Base-by-base conservation (phyloP, 2,113 vertebrate species). In the Notarius quadriscutis region DNA sequence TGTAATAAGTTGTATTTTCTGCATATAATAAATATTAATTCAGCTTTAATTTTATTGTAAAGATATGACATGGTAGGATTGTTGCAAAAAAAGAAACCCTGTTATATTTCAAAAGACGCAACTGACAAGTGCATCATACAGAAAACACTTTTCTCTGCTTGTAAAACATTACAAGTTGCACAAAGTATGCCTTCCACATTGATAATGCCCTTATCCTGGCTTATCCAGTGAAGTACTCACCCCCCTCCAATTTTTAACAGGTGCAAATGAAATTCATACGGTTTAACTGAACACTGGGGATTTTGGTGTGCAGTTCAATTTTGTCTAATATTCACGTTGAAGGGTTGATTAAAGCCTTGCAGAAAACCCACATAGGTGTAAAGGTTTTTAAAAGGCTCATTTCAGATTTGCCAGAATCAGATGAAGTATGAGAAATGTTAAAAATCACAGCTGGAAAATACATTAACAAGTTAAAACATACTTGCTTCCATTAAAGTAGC, bases 381-480 rank as follows among this genome's bases (percentile, higher is more conserved):
- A 62, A 79, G 7, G 60, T 72, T 84, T 84, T 84, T 57, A 51
- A 87, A 79, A 79, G 34, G 27, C 72, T 60, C 15, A 84, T 80
- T 87, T 84, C 14, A 78, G 15, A 83, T 67, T 67, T 67, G 20
- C 27, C 41, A 53, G 27, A 62, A 62, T 48, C 4, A 57, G 57
- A 75, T 53, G 7, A 85, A 60, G 71, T 34, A 78, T 25, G 14
- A n/a, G 10, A 9, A 5, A 75, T 57, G 30, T 20, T 81, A 84
- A 87, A 86, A 88, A 83, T 81, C 15, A 53, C 53, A 83, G 77
- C 30, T 88, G 17, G 57, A 87, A 63, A 67, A 17, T 30, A 22
- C 25, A 58, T 50, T 5, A 69, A 65, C 17, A 25, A 74, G 25
- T 77, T 51, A 50, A 75, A 75, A 75, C 72, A 75, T 22, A 50